A percentile compares a stretch with the other conserved stretches of the same genome.
Conservation (phyloP, 1,140 invertebrate genomes). For the Ladona fulva region DNA sequence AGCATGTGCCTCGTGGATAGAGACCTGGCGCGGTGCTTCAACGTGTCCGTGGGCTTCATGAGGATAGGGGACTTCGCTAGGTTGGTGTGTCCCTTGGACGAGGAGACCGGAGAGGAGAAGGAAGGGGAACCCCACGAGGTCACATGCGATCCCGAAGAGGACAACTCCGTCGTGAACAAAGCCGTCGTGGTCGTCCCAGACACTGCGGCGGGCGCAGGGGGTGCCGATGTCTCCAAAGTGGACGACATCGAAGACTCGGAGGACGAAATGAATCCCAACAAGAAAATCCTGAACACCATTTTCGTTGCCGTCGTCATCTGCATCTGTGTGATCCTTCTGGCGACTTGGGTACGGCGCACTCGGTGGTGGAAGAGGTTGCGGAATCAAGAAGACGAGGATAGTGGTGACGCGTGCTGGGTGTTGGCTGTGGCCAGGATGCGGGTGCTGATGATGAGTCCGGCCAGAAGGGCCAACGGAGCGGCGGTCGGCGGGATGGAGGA, state of each 20-base stretch:
- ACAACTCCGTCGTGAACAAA: neutral
- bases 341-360: slow-evolving; percentile 44
- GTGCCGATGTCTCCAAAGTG: slow-evolving; percentile 17
- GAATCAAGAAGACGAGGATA: neutral
- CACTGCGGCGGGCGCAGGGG: slow-evolving; percentile 20
- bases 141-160: neutral
- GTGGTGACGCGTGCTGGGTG: neutral
- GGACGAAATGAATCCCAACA: slow-evolving; percentile 33
- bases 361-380: slow-evolving; percentile 28
- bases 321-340: slow-evolving; percentile 39
- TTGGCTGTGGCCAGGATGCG: neutral
- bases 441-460: neutral
- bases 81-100: slow-evolving; percentile 43
- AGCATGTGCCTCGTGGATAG: slow-evolving; percentile 53
- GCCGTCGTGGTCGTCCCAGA: neutral
- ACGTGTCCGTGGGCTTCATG: slow-evolving; percentile 49
- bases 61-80: slow-evolving; percentile 50
- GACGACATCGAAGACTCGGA: slow-evolving; percentile 17
- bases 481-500: neutral
- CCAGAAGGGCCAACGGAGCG: neutral
- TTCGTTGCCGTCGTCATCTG: slow-evolving; percentile 41
- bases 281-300: slow-evolving; percentile 38
- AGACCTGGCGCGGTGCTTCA: slow-evolving; percentile 50
- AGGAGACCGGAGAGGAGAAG: slow-evolving; percentile 36
- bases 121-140: slow-evolving; percentile 19